phyloP scores from a whole-genome alignment of 1,140 invertebrate genomes.

The Drosophila prosaltans region DNA sequence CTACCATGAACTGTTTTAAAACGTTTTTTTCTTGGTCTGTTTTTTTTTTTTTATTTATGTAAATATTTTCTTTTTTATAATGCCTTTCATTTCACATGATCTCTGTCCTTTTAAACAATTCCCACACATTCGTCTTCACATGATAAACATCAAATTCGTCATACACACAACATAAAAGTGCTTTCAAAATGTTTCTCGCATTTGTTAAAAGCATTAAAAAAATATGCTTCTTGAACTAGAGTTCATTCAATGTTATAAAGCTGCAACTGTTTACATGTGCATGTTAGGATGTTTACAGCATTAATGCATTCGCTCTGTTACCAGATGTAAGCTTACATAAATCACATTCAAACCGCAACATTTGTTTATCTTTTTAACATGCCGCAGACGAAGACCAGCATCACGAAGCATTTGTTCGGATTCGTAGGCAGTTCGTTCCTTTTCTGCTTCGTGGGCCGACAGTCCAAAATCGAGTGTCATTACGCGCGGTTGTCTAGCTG shows the following conservation, averaged over 20 bases:
- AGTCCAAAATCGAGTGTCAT: slow-evolving; percentile 58
- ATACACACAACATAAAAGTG: slow-evolving; percentile 4
- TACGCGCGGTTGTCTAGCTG: slow-evolving; percentile 37
- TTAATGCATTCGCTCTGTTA: slow-evolving; percentile 17
- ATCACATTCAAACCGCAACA: slow-evolving; percentile 45
- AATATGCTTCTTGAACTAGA: slow-evolving; percentile 2
- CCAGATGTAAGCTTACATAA: slow-evolving; percentile 56
- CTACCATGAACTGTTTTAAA: neutral
- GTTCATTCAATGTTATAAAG: neutral
- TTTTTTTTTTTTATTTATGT: neutral
- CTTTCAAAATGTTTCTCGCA: slow-evolving; percentile 15
- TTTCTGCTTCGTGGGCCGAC: neutral
- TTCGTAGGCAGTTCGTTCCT: no score
- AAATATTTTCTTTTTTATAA: neutral
- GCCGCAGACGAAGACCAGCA: slow-evolving; percentile 1
- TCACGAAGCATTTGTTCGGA: no score
- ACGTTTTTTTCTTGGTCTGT: neutral
- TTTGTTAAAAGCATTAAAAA: slow-evolving; percentile 26
- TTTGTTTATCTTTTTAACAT: slow-evolving; percentile 71
- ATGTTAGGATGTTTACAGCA: neutral
- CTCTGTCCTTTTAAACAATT: slow-evolving; percentile 4
- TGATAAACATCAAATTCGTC: slow-evolving; percentile 34
- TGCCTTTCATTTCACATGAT: neutral
- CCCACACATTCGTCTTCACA: slow-evolving; percentile 33
- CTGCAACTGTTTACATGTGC: no score